Base-by-base conservation (phyloP, 2,797 vertebrate species). In the Aplochiton taeniatus region DNA sequence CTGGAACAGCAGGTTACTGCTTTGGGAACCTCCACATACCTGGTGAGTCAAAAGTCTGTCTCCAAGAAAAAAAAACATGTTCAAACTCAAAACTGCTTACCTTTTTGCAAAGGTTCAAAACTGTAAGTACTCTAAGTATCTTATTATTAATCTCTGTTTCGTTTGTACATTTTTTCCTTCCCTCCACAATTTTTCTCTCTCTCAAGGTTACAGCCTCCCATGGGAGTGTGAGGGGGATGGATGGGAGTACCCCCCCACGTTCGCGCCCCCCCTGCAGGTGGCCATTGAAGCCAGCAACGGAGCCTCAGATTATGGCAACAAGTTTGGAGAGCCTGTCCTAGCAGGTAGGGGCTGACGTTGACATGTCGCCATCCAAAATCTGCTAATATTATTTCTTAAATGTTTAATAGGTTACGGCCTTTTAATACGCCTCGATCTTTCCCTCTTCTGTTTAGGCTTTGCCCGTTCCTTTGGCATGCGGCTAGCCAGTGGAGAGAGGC, bases 261-360 rank as follows among this genome's bases (percentile, higher is more conserved):
- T 97, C 18, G 95, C 96, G 9, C 75, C 69, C 0, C 95, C 96
- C 0, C 88, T 97, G 71, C 95, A 98, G 71, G 88, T 98, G 45
- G 95, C 95, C 43, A 89, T 97, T 0, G 93, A 95, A 58, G 96
- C 96, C 81, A 97, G 95, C 11, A 83, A 96, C 1, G 96, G 96
- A 0, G 95, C 96, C 4, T 98, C 96, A 0, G 96, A 98, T 82
- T 98, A 98, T 0, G 96, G 96, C 61, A 98, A 98, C 90, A 98
- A 97, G 75, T 98, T 98, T 78, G 96, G 96, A 57, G 96, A 97
- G 49, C 96, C 96, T 0, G 91, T 98, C 4, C 79, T 98, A 58
- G 89, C 95, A 53, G 96, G 96, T 96, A 56, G 41, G 50, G 41
- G 16, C 5, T 11, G 8, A 13, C 18, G 17, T n/a, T 6, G 19